phyloP scores from a whole-genome alignment of 1,140 invertebrate genomes.

The Nephotettix cincticeps region DNA sequence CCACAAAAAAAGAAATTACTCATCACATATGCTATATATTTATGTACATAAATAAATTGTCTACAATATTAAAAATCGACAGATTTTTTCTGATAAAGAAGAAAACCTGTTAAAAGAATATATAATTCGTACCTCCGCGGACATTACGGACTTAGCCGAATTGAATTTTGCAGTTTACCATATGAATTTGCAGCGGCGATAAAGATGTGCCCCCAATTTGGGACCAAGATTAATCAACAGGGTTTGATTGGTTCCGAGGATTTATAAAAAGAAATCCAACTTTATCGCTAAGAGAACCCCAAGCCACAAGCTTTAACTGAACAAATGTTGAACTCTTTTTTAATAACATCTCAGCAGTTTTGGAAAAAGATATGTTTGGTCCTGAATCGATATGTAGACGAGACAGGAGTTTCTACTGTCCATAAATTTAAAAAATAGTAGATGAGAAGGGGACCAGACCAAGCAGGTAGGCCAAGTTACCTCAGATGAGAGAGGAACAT shows the following conservation, averaged over 20 bases:
- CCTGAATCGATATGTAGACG: slow-evolving; percentile 45
- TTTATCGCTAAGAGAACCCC: slow-evolving; percentile 45
- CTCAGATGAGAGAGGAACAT: slow-evolving; percentile 42
- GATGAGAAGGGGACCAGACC: slow-evolving; percentile 36
- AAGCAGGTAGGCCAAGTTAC: slow-evolving; percentile 43
- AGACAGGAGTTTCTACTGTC: slow-evolving; percentile 46
- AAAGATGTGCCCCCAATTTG: slow-evolving; percentile 26
- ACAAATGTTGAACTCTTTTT: slow-evolving; percentile 43
- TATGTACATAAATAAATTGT: too few species aligned
- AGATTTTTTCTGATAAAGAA: too few species aligned
- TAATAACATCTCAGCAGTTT: slow-evolving; percentile 40
- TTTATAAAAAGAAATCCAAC: slow-evolving; percentile 44
- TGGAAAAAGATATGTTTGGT: slow-evolving; percentile 40
- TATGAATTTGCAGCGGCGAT: slow-evolving; percentile 32
- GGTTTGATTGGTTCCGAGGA: slow-evolving; percentile 43
- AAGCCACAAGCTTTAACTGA: slow-evolving; percentile 46
- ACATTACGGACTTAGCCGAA: slow-evolving; percentile 31
- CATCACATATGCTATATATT: too few species aligned
- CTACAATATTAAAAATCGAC: too few species aligned
- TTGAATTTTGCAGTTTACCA: slow-evolving; percentile 29
- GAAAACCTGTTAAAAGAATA: too few species aligned
- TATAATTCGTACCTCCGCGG: neutral
- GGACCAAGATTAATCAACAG: slow-evolving; percentile 38
- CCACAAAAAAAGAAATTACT: too few species aligned
- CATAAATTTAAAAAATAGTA: slow-evolving; percentile 42